Evolutionary conservation across 2,797 vertebrate genomes (phyloP), one percentile per base, ranked within the genome.

Genomic region (Triplophysa bombifrons): DNA sequence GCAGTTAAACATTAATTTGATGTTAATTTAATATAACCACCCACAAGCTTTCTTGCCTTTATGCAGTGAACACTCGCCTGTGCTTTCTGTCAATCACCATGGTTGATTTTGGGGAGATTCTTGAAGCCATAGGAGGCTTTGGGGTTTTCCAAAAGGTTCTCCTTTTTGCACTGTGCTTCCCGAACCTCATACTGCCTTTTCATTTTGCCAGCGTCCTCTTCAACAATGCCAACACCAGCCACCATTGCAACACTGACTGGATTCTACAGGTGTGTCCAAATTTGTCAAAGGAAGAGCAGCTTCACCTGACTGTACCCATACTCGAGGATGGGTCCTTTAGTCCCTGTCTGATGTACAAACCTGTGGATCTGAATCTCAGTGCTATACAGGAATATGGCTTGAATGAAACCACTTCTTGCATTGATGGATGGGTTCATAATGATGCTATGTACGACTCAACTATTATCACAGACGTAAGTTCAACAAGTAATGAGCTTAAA

Each of bases 201-300:
- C 95, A 94, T 58, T 85, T 96, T 76, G 94, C 96, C 1, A 71
- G 86, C 2, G 95, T 96, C n/a, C 86, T 97, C 25, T 98, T 97
- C 41, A 92, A 92, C 58, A 92, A 91, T 0, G 22, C 88, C 0
- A 30, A 74, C 0, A 92, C 94, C 50, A 85, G 92, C 0, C 92
- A 96, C 66, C 83, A 93, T 86, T 98, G 96, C 0, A 89, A 95
- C 66, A 95, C 94, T 11, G 78, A 89, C 89, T 98, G 96, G 96
- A 96, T 97, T 77, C 84, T 84, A 48, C 72, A 84, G 0, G 1
- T 41, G 0, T 90, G 83, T 11, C 86, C 93, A n/a, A 96, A 95
- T 88, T 85, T 98, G 85, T 96, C 94, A 0, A 30, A 77, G 0
- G 92, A 95, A 0, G 86, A 90, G 66, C 94, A 90, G 83, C 87